These are phyloP conservation scores for Heliangelus exortis DNA, from an alignment of 2,797 vertebrate genomes.

Conservation along the genomic window DNA sequence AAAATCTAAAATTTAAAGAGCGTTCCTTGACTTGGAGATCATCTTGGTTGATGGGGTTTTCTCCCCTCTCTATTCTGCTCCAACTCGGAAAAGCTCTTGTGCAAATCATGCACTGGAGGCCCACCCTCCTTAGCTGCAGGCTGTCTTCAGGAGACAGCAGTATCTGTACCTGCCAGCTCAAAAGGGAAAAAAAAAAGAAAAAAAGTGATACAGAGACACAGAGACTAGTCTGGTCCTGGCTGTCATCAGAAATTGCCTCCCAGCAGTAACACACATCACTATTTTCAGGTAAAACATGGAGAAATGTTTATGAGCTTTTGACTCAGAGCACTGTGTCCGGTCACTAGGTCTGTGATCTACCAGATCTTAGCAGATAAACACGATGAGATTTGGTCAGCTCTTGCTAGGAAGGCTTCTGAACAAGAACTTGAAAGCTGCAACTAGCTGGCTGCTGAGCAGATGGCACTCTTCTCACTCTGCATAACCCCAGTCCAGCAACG, in stretches of 20 bases:
- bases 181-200: accelerated
- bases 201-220: neutral
- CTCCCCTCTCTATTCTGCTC: neutral
- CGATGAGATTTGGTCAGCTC: neutral
- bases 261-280: neutral
- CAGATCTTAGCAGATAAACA: neutral
- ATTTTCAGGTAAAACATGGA: neutral
- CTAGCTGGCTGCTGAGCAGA: neutral
- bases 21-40: neutral
- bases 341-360: neutral
- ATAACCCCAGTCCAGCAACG: neutral
- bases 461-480: neutral
- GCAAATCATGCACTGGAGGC: neutral
- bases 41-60: accelerated
- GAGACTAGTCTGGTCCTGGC: neutral
- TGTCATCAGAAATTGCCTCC: neutral
- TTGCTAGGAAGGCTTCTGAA: neutral
- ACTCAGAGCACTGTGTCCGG: neutral
- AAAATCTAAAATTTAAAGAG: neutral
- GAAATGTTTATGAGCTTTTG: slow-evolving; percentile 10
- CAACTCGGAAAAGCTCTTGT: neutral
- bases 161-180: neutral
- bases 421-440: neutral
- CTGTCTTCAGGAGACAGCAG: neutral
- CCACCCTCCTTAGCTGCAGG: neutral